Evolutionary conservation across 2,797 vertebrate species (phyloP).

Genomic region (Tokudaia tokunoshimensis): DNA sequence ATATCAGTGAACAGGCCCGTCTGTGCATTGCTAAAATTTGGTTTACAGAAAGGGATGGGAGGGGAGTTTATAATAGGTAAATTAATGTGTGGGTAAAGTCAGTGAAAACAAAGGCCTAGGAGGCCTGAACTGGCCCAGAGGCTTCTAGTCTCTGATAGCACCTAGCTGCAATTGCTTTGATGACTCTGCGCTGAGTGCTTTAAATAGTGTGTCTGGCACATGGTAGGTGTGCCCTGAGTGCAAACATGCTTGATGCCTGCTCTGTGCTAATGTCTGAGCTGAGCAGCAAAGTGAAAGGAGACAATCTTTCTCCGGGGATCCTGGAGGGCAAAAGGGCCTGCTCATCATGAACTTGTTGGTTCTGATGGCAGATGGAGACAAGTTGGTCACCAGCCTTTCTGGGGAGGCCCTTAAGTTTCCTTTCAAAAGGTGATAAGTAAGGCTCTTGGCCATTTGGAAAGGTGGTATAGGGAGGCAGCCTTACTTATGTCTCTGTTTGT

Average conservation of each 20-base stretch:
- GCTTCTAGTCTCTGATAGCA: neutral
- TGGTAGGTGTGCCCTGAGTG: neutral
- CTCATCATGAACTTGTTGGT: neutral
- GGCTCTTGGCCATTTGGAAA: neutral
- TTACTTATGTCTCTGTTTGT: neutral
- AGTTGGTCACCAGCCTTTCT: neutral
- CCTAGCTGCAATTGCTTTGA: neutral
- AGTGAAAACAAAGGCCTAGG: neutral
- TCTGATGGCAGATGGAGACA: neutral
- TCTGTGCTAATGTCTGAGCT: neutral
- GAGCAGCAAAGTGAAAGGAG: neutral
- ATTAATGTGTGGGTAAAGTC: neutral
- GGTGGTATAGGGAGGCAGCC: neutral
- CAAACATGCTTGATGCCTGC: neutral
- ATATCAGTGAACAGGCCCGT: neutral
- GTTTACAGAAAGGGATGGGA: neutral
- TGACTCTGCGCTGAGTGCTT: neutral
- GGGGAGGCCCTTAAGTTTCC: neutral
- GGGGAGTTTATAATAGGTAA: neutral
- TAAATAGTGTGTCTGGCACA: neutral
- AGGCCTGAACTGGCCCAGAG: neutral
- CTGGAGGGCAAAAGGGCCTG: fast-evolving
- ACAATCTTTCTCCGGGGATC: neutral
- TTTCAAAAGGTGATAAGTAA: neutral
- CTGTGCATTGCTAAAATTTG: neutral